Evolutionary conservation across 2,888 invertebrate species (phyloP).

Genomic region (Bimastos eiseni): DNA sequence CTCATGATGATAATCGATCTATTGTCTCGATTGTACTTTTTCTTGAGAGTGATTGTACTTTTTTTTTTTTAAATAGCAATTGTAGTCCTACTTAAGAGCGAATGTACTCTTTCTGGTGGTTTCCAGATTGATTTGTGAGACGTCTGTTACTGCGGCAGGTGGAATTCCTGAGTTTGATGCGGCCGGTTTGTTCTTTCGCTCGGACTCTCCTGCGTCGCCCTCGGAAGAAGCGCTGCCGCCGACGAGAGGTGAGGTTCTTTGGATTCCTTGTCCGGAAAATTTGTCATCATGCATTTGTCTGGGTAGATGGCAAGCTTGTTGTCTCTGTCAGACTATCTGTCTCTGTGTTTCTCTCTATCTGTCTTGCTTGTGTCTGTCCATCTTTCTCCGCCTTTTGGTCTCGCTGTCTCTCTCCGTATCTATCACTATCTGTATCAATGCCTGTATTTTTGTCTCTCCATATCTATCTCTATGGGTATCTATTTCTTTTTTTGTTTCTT

Average conservation of each 20-base stretch:
- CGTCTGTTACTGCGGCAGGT: background rate
- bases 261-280: no score
- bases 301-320: background rate
- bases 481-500: conserved; percentile 17
- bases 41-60: no score
- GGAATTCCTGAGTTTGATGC: conserved; percentile 3
- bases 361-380: conserved; percentile 25
- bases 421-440: conserved; percentile 16
- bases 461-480: background rate
- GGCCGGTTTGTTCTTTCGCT: background rate
- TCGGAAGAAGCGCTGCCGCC: background rate
- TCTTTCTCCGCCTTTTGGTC: conserved; percentile 23
- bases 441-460: background rate
- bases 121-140: no score
- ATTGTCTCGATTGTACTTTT: no score
- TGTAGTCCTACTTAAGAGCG: no score
- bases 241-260: background rate
- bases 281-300: background rate
- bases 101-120: no score
- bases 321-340: no score
- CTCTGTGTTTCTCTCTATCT: conserved; percentile 32
- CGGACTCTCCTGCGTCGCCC: background rate
- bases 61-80: no score
- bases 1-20: no score
- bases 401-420: conserved; percentile 27